Percentiles rank a stretch among this genome's conserved stretches.
These are phyloP conservation scores for Tetragonula clypearis DNA, from an alignment of 1,140 invertebrate genomes.

Conservation along the genomic window DNA sequence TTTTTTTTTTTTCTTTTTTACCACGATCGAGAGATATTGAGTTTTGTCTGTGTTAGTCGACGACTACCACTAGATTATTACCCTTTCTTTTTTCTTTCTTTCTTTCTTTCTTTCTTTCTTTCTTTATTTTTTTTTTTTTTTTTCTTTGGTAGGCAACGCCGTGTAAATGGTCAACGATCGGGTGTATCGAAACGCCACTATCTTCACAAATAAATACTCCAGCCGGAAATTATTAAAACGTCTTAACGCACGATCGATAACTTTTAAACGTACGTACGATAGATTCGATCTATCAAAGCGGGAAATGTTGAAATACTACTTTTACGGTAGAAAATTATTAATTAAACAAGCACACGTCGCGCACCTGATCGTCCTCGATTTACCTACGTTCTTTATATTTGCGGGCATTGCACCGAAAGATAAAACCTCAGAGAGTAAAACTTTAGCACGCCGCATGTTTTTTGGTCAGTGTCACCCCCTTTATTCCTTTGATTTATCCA, in stretches of 20 bases:
- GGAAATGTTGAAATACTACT: no score
- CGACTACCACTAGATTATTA: conserved; percentile 63
- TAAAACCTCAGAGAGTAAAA: conserved; percentile 64
- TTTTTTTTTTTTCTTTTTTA: conserved; percentile 59
- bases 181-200: neutral
- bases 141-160: conserved; percentile 51
- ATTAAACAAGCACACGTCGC: no score
- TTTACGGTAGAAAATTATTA: no score
- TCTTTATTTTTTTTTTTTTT: no score
- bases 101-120: no score
- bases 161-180: conserved; percentile 52
- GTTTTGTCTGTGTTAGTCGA: conserved; percentile 68
- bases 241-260: no score
- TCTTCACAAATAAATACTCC: no score
- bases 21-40: conserved; percentile 62
- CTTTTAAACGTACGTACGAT: no score
- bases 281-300: no score
- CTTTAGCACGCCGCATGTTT: conserved; percentile 79
- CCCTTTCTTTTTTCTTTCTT: neutral
- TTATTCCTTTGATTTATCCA: conserved; percentile 62
- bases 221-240: neutral
- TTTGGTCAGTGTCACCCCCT: conserved; percentile 72
- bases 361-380: conserved; percentile 48
- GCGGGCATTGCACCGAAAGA: conserved; percentile 65
- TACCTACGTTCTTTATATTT: conserved; percentile 47